Percentiles rank a stretch among this genome's conserved stretches.
phyloP scores from a whole-genome alignment of 1,140 invertebrate genomes.

The Whitmania pigra region DNA sequence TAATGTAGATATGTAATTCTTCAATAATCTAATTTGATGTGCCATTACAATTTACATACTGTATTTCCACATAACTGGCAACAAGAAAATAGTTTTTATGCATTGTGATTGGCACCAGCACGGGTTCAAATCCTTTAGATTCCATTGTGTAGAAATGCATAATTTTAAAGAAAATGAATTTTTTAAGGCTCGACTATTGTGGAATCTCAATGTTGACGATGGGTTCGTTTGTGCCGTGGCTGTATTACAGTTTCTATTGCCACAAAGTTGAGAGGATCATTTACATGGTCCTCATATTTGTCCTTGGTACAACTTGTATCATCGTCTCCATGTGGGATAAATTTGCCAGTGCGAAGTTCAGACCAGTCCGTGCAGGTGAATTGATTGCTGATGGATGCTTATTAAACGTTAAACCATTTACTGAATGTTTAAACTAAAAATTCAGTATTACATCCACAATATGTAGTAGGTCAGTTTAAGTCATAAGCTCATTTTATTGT shows the following conservation, averaged over 20 bases:
- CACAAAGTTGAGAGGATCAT: constrained; percentile 41
- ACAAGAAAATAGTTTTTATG: too few relatives aligned
- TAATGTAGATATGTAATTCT: too few relatives aligned
- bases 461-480: too few relatives aligned
- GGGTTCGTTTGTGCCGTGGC: constrained; percentile 97
- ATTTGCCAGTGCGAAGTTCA: constrained; percentile 79
- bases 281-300: constrained; percentile 63
- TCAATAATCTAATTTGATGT: too few relatives aligned
- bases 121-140: too few relatives aligned
- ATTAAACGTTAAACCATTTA: background rate
- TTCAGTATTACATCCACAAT: too few relatives aligned
- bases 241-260: constrained; percentile 99
- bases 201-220: constrained; percentile 94
- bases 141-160: too few relatives aligned
- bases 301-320: constrained; percentile 80
- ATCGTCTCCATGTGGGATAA: constrained; percentile 93
- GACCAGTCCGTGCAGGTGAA: constrained; percentile 65
- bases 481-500: too few relatives aligned
- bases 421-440: background rate
- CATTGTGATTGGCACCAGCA: too few relatives aligned
- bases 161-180: too few relatives aligned
- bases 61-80: too few relatives aligned
- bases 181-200: constrained; percentile 72
- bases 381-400: background rate
- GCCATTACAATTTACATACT: too few relatives aligned